These are phyloP conservation scores for Pachliopta kotzebuea DNA, from an alignment of 2,888 invertebrate genomes.

Conservation along the genomic window DNA sequence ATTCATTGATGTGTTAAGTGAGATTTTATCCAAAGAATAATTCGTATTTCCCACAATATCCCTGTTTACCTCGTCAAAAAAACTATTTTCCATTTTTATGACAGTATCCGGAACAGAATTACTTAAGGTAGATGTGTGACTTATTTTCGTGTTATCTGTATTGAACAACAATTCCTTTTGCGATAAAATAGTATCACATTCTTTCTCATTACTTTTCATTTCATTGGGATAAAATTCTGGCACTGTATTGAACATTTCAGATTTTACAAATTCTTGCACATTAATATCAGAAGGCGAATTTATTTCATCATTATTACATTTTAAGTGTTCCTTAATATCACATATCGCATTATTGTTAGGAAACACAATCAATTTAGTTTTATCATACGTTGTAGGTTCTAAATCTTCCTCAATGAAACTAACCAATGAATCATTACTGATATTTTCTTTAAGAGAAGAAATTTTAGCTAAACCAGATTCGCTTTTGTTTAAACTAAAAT, in stretches of 20 bases:
- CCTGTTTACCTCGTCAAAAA: neutral
- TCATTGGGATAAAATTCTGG: slow-evolving; percentile 1
- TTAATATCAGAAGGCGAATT: neutral
- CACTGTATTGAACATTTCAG: neutral
- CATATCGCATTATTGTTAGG: neutral
- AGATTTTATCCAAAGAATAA: slow-evolving; percentile 1
- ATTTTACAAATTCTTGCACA: neutral
- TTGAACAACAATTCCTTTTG: slow-evolving; percentile 7
- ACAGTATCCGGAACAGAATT: neutral
- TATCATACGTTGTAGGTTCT: slow-evolving; percentile 19
- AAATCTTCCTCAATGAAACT: slow-evolving; percentile 21
- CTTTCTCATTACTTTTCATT: neutral
- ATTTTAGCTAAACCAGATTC: slow-evolving; percentile 25
- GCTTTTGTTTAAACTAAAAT: slow-evolving; percentile 59
- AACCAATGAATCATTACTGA: slow-evolving; percentile 29
- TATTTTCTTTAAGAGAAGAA: slow-evolving; percentile 32
- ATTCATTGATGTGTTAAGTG: neutral
- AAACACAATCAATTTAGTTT: slow-evolving; percentile 6
- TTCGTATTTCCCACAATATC: neutral
- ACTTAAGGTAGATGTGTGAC: neutral
- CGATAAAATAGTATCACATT: neutral
- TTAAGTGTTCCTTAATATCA: neutral
- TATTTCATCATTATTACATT: neutral
- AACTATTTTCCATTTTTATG: neutral
- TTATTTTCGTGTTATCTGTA: slow-evolving; percentile 6